Base-by-base conservation (phyloP, 2,113 vertebrate genomes). In the Xenopus tropicalis region DNA sequence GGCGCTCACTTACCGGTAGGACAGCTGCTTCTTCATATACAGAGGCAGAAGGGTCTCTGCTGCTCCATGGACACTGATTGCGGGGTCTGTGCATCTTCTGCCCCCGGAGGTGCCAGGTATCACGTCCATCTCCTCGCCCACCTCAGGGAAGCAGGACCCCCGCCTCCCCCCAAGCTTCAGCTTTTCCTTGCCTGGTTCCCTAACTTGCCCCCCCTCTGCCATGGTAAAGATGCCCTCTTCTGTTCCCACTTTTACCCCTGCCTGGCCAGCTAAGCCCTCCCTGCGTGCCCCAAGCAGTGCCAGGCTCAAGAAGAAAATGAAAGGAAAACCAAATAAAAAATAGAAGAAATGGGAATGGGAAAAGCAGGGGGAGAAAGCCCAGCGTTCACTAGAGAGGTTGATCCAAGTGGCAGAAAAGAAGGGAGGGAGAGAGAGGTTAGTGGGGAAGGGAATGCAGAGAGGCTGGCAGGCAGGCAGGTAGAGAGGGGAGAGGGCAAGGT, bases 1-100 rank as follows among this genome's bases (percentile, higher is more conserved):
- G 46, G 46, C 14, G 52, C 19, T 14, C 16, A 62, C 70, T 66
- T 83, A 92, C 90, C 90, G 90, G 85, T 92, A 92, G 10, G 90
- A 92, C 77, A 90, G 86, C 83, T 91, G 90, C 72, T 92, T 92
- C 81, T 82, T 84, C 77, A 92, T 85, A 70, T 78, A 86, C n/a
- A 88, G 83, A 29, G 86, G 87, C 14, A 71, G 25, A 59, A 88
- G 83, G 65, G 20, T 42, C 12, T 69, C 57, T 54, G 64, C 11
- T 22, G 48, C 29, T 44, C 25, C 43, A 17, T 52, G 64, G 29
- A 43, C 1, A 11, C 42, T 3, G 14, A 48, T 12, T 25, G 20
- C 37, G 19, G 72, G 44, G 16, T 68, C 57, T 25, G 48, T 68
- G 66, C 14, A 17, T 29, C 44, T 63, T 17, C 24, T 23, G 22